phyloP scores from a whole-genome alignment of 2,888 invertebrate genomes.

The Tridacna crocea region DNA sequence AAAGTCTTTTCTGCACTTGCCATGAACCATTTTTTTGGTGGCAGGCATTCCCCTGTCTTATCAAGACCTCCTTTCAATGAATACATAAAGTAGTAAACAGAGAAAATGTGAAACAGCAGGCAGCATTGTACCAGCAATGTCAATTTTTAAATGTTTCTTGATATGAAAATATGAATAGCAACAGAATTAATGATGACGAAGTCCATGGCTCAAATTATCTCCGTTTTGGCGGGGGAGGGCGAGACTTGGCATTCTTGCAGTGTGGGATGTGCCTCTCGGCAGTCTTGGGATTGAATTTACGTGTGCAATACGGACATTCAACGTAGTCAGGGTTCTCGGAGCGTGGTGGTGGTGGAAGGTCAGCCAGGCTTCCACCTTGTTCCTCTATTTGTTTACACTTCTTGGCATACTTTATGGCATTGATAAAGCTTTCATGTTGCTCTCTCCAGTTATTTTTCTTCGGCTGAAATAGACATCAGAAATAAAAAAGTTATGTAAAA shows the following conservation, averaged over 20 bases:
- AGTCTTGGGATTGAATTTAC: conserved; percentile 91
- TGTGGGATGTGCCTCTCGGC: conserved; percentile 97
- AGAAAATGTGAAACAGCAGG: no score
- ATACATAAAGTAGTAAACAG: no score
- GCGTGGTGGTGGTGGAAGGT: conserved; percentile 91
- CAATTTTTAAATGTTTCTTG: not conserved
- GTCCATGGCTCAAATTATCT: not conserved
- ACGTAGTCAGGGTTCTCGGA: conserved; percentile 95
- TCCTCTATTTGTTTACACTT: conserved; percentile 78
- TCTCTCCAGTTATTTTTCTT: conserved; percentile 81
- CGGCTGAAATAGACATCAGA: conserved; percentile 55
- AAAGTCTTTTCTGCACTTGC: no score
- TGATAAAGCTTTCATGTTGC: conserved; percentile 81
- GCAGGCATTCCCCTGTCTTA: no score
- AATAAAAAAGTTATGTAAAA: not conserved
- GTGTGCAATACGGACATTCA: conserved; percentile 93
- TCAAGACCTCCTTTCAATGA: no score
- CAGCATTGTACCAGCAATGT: no score
- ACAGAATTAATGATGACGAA: not conserved
- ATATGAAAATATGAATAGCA: not conserved
- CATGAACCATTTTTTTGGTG: no score
- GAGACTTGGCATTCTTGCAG: conserved; percentile 89
- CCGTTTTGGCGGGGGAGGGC: conserved; percentile 47
- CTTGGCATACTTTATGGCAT: conserved; percentile 81
- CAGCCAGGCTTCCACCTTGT: conserved; percentile 92